Evolutionary conservation across 1,140 invertebrate genomes (phyloP).

Genomic region (Lordiphosa stackelbergi): DNA sequence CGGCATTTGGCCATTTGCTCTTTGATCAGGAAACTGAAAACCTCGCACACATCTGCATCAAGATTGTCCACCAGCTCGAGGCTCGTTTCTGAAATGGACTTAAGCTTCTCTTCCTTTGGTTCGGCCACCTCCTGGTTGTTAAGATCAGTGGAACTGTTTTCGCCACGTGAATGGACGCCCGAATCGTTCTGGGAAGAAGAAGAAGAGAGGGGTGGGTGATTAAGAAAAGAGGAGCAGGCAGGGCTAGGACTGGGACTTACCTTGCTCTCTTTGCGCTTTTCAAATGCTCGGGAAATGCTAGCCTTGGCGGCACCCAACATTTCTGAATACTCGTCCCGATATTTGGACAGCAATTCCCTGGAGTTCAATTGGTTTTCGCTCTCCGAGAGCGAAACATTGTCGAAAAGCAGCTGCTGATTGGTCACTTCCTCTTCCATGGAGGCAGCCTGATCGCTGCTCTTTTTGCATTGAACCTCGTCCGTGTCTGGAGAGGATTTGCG

Average conservation of each 20-base stretch:
- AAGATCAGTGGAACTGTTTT: conserved; percentile 49
- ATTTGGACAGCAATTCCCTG: conserved; percentile 32
- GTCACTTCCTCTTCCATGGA: conserved; percentile 19
- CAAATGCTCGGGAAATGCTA: conserved; percentile 39
- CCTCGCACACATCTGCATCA: conserved; percentile 81
- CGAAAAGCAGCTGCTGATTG: background rate
- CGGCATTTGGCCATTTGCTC: conserved; percentile 86
- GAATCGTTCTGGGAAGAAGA: conserved; percentile 55
- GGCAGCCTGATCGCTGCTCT: conserved; percentile 27
- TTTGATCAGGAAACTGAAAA: conserved; percentile 86
- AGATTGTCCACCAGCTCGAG: conserved; percentile 37
- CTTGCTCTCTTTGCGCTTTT: conserved; percentile 28
- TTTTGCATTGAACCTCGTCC: conserved; percentile 56
- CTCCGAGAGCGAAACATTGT: conserved; percentile 2
- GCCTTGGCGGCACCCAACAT: conserved; percentile 27
- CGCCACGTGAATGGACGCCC: conserved; percentile 64
- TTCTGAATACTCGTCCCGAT: conserved; percentile 26
- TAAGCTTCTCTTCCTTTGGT: conserved; percentile 12
- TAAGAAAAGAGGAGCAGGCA: background rate
- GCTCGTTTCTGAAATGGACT: conserved; percentile 23
- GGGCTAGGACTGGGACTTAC: conserved; percentile 16
- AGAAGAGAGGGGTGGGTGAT: background rate
- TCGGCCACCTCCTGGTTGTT: conserved; percentile 4
- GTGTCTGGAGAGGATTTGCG: conserved; percentile 55
- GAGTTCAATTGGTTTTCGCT: conserved; percentile 12